Conservation (phyloP, 2,113 vertebrate genomes). For the Chlorodrepanis virens region DNA sequence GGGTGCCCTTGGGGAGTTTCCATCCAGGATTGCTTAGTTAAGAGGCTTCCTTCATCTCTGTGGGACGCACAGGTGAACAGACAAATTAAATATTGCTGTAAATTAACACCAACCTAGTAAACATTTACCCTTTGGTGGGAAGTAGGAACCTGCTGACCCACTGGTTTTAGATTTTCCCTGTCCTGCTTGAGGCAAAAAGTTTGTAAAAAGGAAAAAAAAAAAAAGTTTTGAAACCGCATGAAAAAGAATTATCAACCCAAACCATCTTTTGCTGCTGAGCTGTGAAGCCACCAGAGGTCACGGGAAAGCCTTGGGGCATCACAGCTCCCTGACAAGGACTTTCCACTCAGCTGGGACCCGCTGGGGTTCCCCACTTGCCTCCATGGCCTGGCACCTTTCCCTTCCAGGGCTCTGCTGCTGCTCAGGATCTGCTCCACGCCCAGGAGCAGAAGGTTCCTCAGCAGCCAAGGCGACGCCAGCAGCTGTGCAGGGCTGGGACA, state of each 20-base stretch:
- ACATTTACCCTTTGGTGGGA: neutral
- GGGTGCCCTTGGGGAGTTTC: neutral
- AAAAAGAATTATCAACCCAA: neutral
- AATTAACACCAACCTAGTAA: neutral
- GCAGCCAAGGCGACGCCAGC: neutral
- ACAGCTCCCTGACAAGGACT: neutral
- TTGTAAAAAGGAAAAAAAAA: neutral
- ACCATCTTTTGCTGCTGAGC: neutral
- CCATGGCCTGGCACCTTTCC: neutral
- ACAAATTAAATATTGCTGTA: neutral
- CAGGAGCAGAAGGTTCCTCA: neutral
- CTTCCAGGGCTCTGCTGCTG: neutral
- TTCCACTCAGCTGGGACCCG: neutral
- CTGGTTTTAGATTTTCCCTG: neutral
- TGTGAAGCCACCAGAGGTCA: neutral
- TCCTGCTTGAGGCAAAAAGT: neutral
- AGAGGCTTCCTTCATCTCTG: neutral
- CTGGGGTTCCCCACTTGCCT: neutral
- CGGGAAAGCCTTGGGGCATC: neutral
- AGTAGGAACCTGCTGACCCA: neutral
- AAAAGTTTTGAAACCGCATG: neutral
- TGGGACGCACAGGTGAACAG: neutral
- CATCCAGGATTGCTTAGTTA: neutral
- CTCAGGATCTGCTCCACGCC: neutral
- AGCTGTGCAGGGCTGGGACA: neutral